phyloP scores from a whole-genome alignment of 2,888 invertebrate genomes.

The Barypeithes pellucidus region DNA sequence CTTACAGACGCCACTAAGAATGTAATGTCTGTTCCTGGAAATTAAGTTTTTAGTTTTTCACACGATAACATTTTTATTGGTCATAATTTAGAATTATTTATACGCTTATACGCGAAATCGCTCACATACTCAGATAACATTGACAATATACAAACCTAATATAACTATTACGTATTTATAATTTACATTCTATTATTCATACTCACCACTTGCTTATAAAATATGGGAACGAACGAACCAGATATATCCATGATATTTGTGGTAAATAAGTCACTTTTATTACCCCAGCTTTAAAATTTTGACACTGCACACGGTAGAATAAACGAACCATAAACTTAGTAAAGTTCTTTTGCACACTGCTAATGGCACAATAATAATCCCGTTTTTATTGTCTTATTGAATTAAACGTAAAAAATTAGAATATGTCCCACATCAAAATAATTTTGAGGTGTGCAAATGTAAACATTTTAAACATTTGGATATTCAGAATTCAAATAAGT shows the following conservation, averaged over 20 bases:
- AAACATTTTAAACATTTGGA: too few species aligned
- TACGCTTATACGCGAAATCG: neutral
- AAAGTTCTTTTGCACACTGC: conserved; percentile 44
- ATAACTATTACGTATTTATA: conserved; percentile 1
- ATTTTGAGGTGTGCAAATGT: neutral
- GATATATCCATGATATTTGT: conserved; percentile 15
- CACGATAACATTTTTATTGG: conserved; percentile 11
- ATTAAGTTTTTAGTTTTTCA: neutral
- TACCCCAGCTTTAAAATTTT: conserved; percentile 13
- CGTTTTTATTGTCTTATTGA: conserved; percentile 21
- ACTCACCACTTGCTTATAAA: conserved; percentile 1
- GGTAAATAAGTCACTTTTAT: conserved; percentile 18
- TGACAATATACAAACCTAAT: conserved; percentile 4
- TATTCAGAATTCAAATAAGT: too few species aligned
- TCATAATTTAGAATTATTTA: conserved; percentile 8
- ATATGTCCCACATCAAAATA: neutral
- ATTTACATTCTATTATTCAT: conserved; percentile 12
- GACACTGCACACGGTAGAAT: conserved; percentile 46
- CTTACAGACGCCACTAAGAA: too few species aligned
- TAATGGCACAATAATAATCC: conserved; percentile 25
- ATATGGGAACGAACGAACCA: neutral
- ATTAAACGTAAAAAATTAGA: neutral
- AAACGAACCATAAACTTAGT: conserved; percentile 32
- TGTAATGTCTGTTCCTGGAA: too few species aligned
- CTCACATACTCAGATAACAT: conserved; percentile 33